These are phyloP conservation scores for Silurus lanzhouensis DNA, from an alignment of 2,797 vertebrate genomes.

Conservation along the genomic window DNA sequence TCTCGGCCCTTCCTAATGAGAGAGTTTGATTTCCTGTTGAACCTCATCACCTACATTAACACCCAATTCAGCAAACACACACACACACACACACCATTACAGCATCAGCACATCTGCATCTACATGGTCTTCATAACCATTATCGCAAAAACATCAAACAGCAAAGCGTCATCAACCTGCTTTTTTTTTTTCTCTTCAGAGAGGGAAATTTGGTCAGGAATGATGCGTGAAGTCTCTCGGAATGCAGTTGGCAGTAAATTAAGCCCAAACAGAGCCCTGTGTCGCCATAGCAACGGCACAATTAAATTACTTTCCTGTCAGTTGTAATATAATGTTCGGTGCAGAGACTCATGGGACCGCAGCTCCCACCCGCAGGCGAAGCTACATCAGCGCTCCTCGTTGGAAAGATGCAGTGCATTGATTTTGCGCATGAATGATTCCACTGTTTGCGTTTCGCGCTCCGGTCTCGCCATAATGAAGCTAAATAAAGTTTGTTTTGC, in stretches of 20 bases:
- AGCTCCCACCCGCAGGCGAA: slow-evolving; percentile 74
- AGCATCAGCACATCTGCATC: not conserved
- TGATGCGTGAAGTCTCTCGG: slow-evolving; percentile 67
- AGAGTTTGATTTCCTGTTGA: slow-evolving; percentile 23
- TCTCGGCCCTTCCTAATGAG: slow-evolving; percentile 25
- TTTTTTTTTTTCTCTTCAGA: slow-evolving; percentile 43
- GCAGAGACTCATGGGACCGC: slow-evolving; percentile 78
- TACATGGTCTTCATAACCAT: not conserved
- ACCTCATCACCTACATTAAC: slow-evolving; percentile 23
- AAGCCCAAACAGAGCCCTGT: slow-evolving; percentile 83
- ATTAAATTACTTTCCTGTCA: slow-evolving; percentile 89
- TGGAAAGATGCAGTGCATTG: slow-evolving; percentile 51
- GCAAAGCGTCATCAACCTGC: not conserved
- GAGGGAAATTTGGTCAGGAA: slow-evolving; percentile 58
- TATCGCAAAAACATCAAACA: not conserved
- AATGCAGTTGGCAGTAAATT: slow-evolving; percentile 81
- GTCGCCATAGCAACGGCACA: slow-evolving; percentile 86
- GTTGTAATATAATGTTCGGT: slow-evolving; percentile 85
- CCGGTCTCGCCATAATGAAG: slow-evolving; percentile 5
- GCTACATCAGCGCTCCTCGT: slow-evolving; percentile 63
- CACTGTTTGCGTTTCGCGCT: slow-evolving; percentile 43
- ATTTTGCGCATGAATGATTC: slow-evolving; percentile 55
- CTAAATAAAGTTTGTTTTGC: slow-evolving; percentile 30
- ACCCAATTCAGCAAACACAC: not conserved
- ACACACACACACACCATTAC: not conserved